A percentile compares a stretch with the other conserved stretches of the same genome.
Conservation (phyloP, 2,797 vertebrate species). For the Calcarius lapponicus region DNA sequence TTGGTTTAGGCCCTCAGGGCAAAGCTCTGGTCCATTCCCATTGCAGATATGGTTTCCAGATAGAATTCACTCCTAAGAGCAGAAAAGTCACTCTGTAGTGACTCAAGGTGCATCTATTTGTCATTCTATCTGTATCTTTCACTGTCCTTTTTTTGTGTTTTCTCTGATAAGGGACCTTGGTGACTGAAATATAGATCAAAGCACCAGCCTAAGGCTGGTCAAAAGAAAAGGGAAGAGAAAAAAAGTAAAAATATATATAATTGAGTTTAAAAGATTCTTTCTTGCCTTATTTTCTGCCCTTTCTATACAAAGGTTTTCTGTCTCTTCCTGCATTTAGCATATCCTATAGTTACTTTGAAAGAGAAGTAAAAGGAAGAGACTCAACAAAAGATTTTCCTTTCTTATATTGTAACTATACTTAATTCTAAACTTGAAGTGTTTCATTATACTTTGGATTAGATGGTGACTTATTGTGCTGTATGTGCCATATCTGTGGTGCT, state of each 20-base stretch:
- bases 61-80: constrained; percentile 25
- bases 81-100: neutral
- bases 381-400: neutral
- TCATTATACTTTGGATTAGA: neutral
- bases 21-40: neutral
- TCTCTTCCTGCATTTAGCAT: neutral
- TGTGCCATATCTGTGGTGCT: neutral
- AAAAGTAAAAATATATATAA: neutral
- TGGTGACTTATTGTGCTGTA: neutral
- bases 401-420: neutral
- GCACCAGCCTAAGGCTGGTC: constrained; percentile 21
- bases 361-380: neutral
- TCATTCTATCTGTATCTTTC: constrained; percentile 28
- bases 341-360: neutral
- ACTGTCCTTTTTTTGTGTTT: constrained; percentile 23
- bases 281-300: neutral
- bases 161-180: constrained; percentile 58
- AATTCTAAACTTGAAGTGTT: neutral
- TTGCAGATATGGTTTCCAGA: neutral
- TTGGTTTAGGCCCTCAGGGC: neutral
- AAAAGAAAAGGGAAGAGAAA: constrained; percentile 16
- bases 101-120: constrained; percentile 35
- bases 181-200: constrained; percentile 68
- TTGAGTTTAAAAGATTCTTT: neutral
- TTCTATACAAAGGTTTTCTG: constrained; percentile 12